These are phyloP conservation scores for Holothuria leucospilota DNA, from an alignment of 53 echinoderm and acorn worm species.

Conservation along the genomic window DNA sequence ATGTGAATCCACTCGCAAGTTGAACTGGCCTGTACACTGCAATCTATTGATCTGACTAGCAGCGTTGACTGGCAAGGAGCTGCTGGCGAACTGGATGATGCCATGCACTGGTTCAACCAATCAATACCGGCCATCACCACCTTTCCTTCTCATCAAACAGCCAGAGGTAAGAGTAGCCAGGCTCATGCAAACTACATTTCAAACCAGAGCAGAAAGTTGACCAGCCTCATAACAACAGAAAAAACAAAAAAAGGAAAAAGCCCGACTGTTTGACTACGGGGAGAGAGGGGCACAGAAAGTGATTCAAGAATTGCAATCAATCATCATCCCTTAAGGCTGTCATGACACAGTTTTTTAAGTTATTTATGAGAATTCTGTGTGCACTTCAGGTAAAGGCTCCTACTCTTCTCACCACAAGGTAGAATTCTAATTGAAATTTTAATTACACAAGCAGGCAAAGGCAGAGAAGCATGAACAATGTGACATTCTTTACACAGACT, in stretches of 20 bases:
- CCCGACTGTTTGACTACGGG: constrained; percentile 25
- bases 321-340: constrained; percentile 22
- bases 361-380: constrained; percentile 5
- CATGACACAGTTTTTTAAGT: constrained; percentile 37
- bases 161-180: constrained; percentile 16
- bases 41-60: constrained; percentile 17
- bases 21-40: background rate
- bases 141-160: background rate
- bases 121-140: constrained; percentile 19
- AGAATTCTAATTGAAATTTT: constrained; percentile 42
- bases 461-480: background rate
- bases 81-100: constrained; percentile 7
- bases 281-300: constrained; percentile 22
- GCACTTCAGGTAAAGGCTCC: constrained; percentile 34
- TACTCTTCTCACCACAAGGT: constrained; percentile 6
- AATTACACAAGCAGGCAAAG: constrained; percentile 15
- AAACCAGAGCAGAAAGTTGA: constrained; percentile 1
- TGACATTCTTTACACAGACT: too few relatives aligned
- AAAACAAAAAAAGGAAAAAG: too few relatives aligned
- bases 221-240: background rate
- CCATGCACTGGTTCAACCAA: constrained; percentile 1
- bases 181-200: constrained; percentile 2
- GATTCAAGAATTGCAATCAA: constrained; percentile 33
- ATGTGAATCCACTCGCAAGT: too few relatives aligned
- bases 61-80: constrained; percentile 25